Conservation (phyloP, 2,113 vertebrate genomes). For the Petrocephalus zakoni region DNA sequence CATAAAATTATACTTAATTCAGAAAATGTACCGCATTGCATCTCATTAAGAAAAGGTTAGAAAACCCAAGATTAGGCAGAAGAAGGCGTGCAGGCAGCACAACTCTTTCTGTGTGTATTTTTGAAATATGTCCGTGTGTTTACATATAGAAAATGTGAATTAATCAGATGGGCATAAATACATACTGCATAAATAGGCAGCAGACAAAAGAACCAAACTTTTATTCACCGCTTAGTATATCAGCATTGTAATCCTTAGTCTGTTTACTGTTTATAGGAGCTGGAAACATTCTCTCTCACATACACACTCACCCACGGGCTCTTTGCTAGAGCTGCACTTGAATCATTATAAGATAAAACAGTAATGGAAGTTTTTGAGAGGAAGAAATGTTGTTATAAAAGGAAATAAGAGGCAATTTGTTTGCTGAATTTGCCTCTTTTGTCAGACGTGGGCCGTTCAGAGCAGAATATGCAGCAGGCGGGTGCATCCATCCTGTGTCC, state of each 20-base stretch:
- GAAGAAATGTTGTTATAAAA: neutral
- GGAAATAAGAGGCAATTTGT: neutral
- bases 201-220: neutral
- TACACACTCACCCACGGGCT: neutral
- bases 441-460: neutral
- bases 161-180: neutral
- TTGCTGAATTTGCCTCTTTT: neutral
- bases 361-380: neutral
- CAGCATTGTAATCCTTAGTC: neutral
- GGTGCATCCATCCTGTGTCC: neutral
- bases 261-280: neutral
- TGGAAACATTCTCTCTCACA: neutral
- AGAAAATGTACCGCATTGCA: neutral
- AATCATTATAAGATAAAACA: neutral
- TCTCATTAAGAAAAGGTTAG: neutral
- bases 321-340: neutral
- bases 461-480: neutral
- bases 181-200: neutral
- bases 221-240: neutral
- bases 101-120: neutral
- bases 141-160: neutral
- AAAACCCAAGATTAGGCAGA: neutral
- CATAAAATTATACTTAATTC: slow-evolving; percentile 19
- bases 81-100: neutral
- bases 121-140: neutral